Conservation (phyloP, 2,888 invertebrate genomes). For the Macaria liturata region DNA sequence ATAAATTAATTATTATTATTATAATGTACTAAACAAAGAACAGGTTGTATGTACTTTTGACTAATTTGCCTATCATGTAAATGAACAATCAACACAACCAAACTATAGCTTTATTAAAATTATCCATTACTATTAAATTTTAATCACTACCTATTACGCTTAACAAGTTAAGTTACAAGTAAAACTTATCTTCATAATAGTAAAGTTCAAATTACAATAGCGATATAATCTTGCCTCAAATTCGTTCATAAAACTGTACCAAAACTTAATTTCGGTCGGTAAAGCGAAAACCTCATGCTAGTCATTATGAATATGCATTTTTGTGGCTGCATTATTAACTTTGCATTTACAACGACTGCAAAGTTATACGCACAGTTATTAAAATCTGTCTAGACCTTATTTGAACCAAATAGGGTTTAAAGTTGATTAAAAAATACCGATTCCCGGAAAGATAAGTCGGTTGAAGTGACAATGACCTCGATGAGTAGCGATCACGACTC, state of each 20-base stretch:
- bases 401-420: neutral
- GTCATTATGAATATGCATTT: conserved; percentile 11
- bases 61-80: conserved; percentile 6
- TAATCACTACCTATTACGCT: conserved; percentile 4
- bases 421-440: conserved; percentile 3
- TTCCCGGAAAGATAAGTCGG: conserved; percentile 1
- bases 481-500: conserved; percentile 36
- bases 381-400: conserved; percentile 1
- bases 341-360: conserved; percentile 3
- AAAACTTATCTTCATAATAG: neutral
- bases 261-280: neutral
- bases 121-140: conserved; percentile 12
- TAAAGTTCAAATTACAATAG: conserved; percentile 9
- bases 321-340: conserved; percentile 2
- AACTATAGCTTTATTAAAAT: conserved; percentile 7
- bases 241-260: conserved; percentile 16
- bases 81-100: conserved; percentile 7
- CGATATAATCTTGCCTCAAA: neutral
- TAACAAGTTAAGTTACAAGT: neutral
- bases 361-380: neutral
- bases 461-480: conserved; percentile 41
- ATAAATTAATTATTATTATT: too few species aligned
- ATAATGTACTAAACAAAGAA: too few species aligned
- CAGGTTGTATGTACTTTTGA: too few species aligned
- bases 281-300: neutral